Percentiles rank a stretch among this genome's conserved stretches.
phyloP scores from a whole-genome alignment of 2,113 vertebrate species.

The Onychostruthus taczanowskii region DNA sequence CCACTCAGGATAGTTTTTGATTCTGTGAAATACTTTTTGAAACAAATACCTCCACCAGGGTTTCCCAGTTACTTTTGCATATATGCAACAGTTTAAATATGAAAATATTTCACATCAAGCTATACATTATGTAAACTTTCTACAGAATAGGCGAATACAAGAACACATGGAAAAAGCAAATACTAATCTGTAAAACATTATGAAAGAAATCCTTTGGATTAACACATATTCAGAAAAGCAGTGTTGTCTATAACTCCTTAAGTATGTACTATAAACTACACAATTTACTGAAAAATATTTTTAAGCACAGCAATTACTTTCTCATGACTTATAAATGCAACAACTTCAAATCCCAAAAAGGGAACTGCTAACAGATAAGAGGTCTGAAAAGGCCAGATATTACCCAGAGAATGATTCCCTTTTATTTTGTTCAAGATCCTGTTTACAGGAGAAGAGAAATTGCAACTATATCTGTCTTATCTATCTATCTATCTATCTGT shows the following conservation, averaged over 20 bases:
- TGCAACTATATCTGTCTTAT: background rate
- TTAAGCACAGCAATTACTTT: background rate
- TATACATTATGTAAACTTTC: background rate
- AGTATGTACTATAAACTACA: background rate
- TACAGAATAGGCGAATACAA: background rate
- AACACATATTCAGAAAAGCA: background rate
- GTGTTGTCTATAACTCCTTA: background rate
- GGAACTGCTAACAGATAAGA: background rate
- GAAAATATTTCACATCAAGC: background rate
- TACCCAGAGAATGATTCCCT: background rate
- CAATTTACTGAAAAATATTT: background rate
- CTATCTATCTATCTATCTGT: background rate
- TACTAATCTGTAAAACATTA: background rate
- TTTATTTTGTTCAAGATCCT: background rate
- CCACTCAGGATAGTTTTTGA: background rate
- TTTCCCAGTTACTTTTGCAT: background rate
- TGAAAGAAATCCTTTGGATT: background rate
- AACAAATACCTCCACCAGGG: background rate
- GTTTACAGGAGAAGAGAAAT: rapidly evolving
- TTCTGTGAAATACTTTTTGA: background rate
- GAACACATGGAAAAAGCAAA: background rate
- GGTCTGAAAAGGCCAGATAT: background rate
- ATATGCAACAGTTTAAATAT: background rate
- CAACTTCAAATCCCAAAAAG: background rate
- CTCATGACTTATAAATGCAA: background rate